Evolutionary conservation across 1,140 invertebrate genomes (phyloP), one percentile per base, ranked within the genome.

Genomic region (Bradysia coprophila): DNA sequence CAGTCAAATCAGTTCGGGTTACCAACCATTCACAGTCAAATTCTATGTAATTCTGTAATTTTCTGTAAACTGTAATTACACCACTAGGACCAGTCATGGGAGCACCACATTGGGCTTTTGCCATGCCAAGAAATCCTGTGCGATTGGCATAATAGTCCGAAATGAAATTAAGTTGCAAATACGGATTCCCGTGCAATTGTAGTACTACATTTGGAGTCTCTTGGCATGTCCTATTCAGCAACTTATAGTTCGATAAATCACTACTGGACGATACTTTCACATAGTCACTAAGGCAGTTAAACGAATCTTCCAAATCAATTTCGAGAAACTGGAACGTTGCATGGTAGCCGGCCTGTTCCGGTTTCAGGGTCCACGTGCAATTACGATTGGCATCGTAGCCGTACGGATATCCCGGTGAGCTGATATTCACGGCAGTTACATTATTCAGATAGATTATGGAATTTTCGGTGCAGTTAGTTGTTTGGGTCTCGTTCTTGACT

Each of bases 381-480:
- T 75, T 61, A 18, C 80, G 48, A 51, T 78, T 73, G 11, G 55
- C 41, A 0, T 50, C 64, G 56, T 93, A 92, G 16, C 72, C 71
- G 8, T 58, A n/a, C 0, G 89, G 88, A 64, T 73, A 93, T 41
- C 85, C 81, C 0, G 88, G 87, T 31, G 83, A 88, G 0, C 50
- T 61, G 18, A 88, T 55, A 4, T 42, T 48, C 21, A 55, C 51
- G 13, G 47, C 56, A 5, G 32, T 33, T 33, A 39, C 1, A 1
- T 43, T 23, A 4, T 38, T 49, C 24, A 60, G 32, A 43, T 51
- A 48, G 31, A 69, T 49, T 23, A 57, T 52, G 45, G 63, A 52
- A 43, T 63, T 63, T 42, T 56, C 65, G 28, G 69, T 62, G 44
- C 69, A 40, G 21, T 38, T 38, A n/a, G 21, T 11, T 11, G n/a